A percentile compares a stretch with the other conserved stretches of the same genome.
These are phyloP conservation scores for Tribolium freemani DNA, from an alignment of 2,888 invertebrate species.

Conservation along the genomic window DNA sequence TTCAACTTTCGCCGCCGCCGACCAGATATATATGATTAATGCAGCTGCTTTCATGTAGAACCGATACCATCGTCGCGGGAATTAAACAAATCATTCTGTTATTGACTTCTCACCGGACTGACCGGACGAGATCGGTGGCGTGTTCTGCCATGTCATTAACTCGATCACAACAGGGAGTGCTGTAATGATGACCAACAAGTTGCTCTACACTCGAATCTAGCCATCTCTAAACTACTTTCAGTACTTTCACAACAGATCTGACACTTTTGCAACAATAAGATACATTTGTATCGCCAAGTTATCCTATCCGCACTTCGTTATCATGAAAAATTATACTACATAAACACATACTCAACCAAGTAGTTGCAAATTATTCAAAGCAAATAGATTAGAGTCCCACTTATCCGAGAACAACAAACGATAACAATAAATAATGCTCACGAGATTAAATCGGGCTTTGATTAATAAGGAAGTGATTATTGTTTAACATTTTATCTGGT, in stretches of 20 bases:
- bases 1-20: constrained; percentile 66
- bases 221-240: not conserved
- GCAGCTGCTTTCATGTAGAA: constrained; percentile 54
- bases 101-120: constrained; percentile 51
- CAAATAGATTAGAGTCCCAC: not conserved
- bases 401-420: not conserved
- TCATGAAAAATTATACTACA: not conserved
- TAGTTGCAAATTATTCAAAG: not conserved
- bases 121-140: constrained; percentile 41
- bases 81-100: constrained; percentile 60
- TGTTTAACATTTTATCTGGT: not conserved
- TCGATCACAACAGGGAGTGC: constrained; percentile 39
- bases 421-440: not conserved
- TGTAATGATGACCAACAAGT: constrained; percentile 46
- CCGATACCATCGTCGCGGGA: constrained; percentile 56
- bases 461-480: not conserved
- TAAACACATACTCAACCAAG: not conserved
- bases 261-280: not conserved
- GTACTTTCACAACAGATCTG: not conserved
- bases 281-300: not conserved
- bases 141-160: constrained; percentile 47
- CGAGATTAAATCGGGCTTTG: not conserved
- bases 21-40: constrained; percentile 59
- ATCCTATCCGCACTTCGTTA: not conserved
- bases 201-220: constrained; percentile 10